A percentile compares a stretch with the other conserved stretches of the same genome.
Conservation (phyloP, 2,888 invertebrate genomes). For the Callinectes sapidus region DNA sequence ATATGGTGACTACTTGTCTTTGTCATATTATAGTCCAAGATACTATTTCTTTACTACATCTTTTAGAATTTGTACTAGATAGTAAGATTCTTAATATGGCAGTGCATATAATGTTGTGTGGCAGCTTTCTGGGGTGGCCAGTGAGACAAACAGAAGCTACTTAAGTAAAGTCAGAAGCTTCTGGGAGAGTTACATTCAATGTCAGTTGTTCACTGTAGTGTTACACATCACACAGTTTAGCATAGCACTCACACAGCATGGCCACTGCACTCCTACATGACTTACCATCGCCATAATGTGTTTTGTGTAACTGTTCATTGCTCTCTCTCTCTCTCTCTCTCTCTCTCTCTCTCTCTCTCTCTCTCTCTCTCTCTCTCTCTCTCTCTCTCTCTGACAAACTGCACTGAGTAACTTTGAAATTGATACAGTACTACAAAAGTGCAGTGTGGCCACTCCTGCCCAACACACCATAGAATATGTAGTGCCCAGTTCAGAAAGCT, state of each 20-base stretch:
- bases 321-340: neutral
- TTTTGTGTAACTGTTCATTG: neutral
- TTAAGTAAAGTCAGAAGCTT: neutral
- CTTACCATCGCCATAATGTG: neutral
- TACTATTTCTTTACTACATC: neutral
- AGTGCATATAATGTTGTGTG: neutral
- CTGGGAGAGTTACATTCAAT: neutral
- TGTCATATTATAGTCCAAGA: neutral
- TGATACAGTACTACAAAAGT: neutral
- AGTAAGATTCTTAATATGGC: neutral
- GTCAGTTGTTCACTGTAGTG: neutral
- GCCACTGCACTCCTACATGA: neutral
- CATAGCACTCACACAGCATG: neutral
- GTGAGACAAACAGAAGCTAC: neutral
- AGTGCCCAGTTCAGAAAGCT: neutral
- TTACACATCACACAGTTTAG: neutral
- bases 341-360: constrained; percentile 22
- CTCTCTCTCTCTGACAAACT: neutral
- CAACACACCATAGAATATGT: neutral
- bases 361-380: constrained; percentile 16
- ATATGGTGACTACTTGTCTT: constrained; percentile 45
- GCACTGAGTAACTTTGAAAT: neutral
- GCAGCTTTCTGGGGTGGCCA: neutral
- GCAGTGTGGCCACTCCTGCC: neutral
- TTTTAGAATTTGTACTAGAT: neutral